Conservation (phyloP, 2,113 vertebrate genomes). For the Anas platyrhynchos region DNA sequence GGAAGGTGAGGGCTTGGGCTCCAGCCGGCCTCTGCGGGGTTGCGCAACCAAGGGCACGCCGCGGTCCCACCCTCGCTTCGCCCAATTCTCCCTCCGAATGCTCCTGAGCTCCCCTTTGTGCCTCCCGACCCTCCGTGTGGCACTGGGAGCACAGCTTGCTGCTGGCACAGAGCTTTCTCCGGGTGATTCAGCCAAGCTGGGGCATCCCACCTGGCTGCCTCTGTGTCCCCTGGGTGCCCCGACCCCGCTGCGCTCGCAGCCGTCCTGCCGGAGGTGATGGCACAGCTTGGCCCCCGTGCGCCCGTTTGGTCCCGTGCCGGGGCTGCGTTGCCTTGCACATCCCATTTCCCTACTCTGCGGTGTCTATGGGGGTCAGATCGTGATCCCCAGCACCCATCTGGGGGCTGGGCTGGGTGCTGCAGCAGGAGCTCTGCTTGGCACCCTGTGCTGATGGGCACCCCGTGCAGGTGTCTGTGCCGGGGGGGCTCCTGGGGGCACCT, state of each 20-base stretch:
- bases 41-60: neutral
- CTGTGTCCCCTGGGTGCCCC: neutral
- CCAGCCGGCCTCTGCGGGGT: fast-evolving
- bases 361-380: neutral
- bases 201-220: neutral
- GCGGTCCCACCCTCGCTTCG: fast-evolving
- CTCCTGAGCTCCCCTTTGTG: neutral
- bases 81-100: fast-evolving
- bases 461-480: neutral
- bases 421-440: neutral
- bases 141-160: neutral
- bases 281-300: fast-evolving
- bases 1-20: neutral
- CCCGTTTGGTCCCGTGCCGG: fast-evolving
- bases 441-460: neutral
- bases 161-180: neutral
- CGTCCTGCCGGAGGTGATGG: fast-evolving
- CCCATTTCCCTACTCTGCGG: fast-evolving
- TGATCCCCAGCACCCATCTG: fast-evolving
- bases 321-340: fast-evolving
- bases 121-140: fast-evolving
- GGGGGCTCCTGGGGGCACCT: neutral
- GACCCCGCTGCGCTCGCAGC: neutral
- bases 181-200: neutral
- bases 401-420: neutral